Base-by-base conservation (phyloP, 2,888 invertebrate genomes). In the Cantharis nigra region DNA sequence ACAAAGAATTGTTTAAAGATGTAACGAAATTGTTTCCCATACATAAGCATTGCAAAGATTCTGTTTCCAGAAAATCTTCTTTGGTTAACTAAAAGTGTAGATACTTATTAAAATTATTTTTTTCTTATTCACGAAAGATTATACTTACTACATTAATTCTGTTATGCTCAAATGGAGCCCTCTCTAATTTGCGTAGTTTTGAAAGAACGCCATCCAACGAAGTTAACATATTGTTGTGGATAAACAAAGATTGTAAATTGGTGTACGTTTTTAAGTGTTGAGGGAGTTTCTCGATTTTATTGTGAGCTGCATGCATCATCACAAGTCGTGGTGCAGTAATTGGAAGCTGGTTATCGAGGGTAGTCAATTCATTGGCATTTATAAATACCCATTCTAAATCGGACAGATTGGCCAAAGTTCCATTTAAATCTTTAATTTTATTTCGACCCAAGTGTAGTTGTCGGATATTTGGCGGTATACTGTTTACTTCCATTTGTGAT, bases 371-470 rank as follows among this genome's bases (percentile, higher is more conserved):
- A 87, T 96, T 96, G 74, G 92, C 91, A 85, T 95, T 95, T 71
- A 96, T 92, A 82, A 95, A 93, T 70, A 96, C 90, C 92, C 95
- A 95, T 84, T 94, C 93, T 78, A 96, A 88, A 78, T 93, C 91
- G 78, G 92, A 91, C 70, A 96, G 88, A 76, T 94, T 92, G 79
- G 93, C 91, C n/a, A 96, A 87, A 0, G 95, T 94, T n/a, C 94
- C 93, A 85, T 96, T 96, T 73, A 96, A 87, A 71, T 91, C 91
- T 76, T 90, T 91, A 67, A 96, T 89, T 83, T 93, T 91, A 88
- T 96, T 96, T 11, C 93, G 90, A 0, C 94, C 95, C 74, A 96
- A 89, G 86, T 95, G 95, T 10, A 96, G 88, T 71, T 93, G 93
- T 71, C 91, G 91, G 69, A 96, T 86, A 7, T 92, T 91, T 49